phyloP scores from a whole-genome alignment of 2,888 invertebrate species.

The Drosophila quasianomalipes region DNA sequence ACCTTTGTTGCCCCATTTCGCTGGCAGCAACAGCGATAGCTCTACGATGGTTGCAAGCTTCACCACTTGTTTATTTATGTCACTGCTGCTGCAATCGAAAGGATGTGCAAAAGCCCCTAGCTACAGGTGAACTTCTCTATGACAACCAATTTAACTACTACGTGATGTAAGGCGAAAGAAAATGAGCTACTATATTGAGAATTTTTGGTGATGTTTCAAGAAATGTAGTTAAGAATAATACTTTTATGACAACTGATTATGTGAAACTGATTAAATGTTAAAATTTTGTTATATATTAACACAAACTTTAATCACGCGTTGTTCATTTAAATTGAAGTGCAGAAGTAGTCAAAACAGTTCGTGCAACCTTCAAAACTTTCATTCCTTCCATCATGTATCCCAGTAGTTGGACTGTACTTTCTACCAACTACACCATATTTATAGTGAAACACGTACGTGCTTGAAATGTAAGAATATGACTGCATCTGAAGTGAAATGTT shows the following conservation, averaged over 20 bases:
- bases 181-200: background rate
- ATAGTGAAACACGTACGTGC: slow-evolving; percentile 41
- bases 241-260: background rate
- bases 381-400: background rate
- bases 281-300: background rate
- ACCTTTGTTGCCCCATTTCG: slow-evolving; percentile 50
- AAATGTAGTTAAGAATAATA: background rate
- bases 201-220: background rate
- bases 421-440: slow-evolving; percentile 1
- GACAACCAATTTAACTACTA: background rate
- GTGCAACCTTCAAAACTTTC: background rate
- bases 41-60: slow-evolving; percentile 24
- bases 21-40: slow-evolving; percentile 36
- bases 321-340: background rate
- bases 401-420: slow-evolving; percentile 27
- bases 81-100: slow-evolving; percentile 50
- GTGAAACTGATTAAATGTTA: no score
- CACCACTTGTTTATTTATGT: slow-evolving; percentile 68
- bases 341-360: background rate
- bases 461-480: slow-evolving; percentile 54
- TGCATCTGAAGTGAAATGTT: slow-evolving; percentile 50
- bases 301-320: background rate
- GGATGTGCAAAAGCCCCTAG: slow-evolving; percentile 36
- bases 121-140: slow-evolving; percentile 44
- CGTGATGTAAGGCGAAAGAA: background rate